Evolutionary conservation across 1,140 invertebrate species (phyloP), one percentile per base, ranked within the genome.

Genomic region (Oreohelix idahoensis): DNA sequence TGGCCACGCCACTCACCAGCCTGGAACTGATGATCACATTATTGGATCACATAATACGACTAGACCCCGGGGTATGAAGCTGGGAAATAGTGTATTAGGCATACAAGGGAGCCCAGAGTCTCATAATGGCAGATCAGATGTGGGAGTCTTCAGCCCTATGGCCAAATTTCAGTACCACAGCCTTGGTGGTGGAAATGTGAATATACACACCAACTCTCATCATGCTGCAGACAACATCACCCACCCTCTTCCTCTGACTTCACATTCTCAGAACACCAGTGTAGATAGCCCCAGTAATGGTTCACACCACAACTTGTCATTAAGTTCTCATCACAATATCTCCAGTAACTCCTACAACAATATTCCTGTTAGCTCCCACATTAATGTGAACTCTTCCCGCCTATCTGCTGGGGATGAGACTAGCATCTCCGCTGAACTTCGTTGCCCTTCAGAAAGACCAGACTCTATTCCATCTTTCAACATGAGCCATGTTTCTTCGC

Each of bases 381-480:
- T 23, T 2, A 23, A 17, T 32, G 29, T 66, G 2, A 32, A 32
- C n/a, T 66, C 63, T 32, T 32, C 63, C 1, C 88, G 87, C 81
- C 87, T 89, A 63, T 87, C 87, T 36, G 86, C 87, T 83, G 88
- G 86, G 36, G 79, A 75, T 29, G 84, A 85, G 29, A 32, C 53
- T 35, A 71, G 42, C n/a, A 32, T 77, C 29, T 29, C 58, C 15
- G 58, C 20, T 11, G 83, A 70, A 83, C 83, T 87, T 86, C 83
- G 84, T 80, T 74, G 81, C 83, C 53, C 83, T 79, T 45, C 85
- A 69, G 88, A 88, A 39, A 69, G 86, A 75, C 85, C 90, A 36
- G 88, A 88, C 84, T 89, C 84, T 74, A 84, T 86, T 45, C 85
- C 80, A 35, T 88, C 88, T 76, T 89, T 87, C 84, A 89, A 83